phyloP scores from a whole-genome alignment of 2,888 invertebrate genomes.

The Brenthis hecate region DNA sequence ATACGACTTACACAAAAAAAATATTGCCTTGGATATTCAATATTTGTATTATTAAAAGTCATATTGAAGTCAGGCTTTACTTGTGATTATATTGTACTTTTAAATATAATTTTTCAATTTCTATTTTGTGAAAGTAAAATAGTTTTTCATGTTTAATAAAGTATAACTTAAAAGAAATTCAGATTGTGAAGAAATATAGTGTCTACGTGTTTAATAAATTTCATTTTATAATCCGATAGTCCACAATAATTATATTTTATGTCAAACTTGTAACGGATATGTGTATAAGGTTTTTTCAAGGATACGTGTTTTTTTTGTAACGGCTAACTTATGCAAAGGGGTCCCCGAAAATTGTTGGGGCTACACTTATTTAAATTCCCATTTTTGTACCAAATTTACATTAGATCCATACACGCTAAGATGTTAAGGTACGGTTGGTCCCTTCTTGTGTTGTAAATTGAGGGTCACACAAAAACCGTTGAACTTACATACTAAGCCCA shows the following conservation, averaged over 20 bases:
- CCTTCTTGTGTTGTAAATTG: slow-evolving; percentile 79
- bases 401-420: slow-evolving; percentile 72
- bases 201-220: too few species aligned
- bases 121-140: not conserved
- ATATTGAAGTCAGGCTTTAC: slow-evolving; percentile 36
- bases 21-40: not conserved
- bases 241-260: not conserved
- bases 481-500: slow-evolving; percentile 64
- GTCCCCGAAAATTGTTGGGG: slow-evolving; percentile 51
- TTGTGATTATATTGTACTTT: too few species aligned
- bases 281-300: slow-evolving; percentile 47
- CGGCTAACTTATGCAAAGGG: slow-evolving; percentile 71
- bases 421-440: slow-evolving; percentile 71
- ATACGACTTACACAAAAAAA: slow-evolving; percentile 23
- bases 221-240: too few species aligned
- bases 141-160: not conserved
- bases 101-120: too few species aligned
- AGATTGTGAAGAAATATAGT: too few species aligned
- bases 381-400: slow-evolving; percentile 80
- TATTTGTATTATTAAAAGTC: not conserved
- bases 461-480: slow-evolving; percentile 82
- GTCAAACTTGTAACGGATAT: slow-evolving; percentile 41
- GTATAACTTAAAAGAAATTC: too few species aligned
- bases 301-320: slow-evolving; percentile 64
- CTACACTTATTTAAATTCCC: slow-evolving; percentile 80